A percentile compares a stretch with the other conserved stretches of the same genome.
Evolutionary conservation across 2,797 vertebrate species (phyloP).

Genomic region (Amblyraja radiata): DNA sequence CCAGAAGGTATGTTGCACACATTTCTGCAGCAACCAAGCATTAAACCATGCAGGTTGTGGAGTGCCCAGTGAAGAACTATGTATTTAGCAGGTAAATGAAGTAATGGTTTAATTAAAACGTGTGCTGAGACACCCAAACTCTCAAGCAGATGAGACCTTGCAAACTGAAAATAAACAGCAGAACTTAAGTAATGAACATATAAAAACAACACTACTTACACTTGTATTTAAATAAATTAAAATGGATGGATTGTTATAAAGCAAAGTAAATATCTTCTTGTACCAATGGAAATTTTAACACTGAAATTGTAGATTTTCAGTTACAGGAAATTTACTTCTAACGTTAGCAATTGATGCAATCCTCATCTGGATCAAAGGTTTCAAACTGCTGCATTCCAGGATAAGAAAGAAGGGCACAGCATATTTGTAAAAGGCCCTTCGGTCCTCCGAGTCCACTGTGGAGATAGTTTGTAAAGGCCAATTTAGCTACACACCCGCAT

Average conservation of each 20-base stretch:
- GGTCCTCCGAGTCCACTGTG: too few relatives aligned
- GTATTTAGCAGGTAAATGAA: neutral
- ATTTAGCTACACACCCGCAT: too few relatives aligned
- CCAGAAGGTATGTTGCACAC: neutral
- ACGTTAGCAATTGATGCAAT: neutral
- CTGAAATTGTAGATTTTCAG: neutral
- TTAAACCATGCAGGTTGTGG: too few relatives aligned
- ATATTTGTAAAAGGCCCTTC: too few relatives aligned
- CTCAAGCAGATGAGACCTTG: neutral
- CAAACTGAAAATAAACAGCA: neutral
- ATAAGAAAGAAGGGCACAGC: too few relatives aligned
- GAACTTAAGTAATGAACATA: neutral
- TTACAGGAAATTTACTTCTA: neutral
- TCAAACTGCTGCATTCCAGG: neutral
- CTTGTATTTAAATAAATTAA: neutral
- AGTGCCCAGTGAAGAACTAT: neutral
- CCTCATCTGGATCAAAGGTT: neutral
- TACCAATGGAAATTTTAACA: neutral
- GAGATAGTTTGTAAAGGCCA: too few relatives aligned
- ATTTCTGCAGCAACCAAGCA: neutral
- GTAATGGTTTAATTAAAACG: neutral
- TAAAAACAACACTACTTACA: neutral
- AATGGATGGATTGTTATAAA: neutral
- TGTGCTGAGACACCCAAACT: neutral
- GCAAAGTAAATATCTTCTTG: neutral